Base-by-base conservation (phyloP, 35 echinoderm and acorn worm genomes). In the Apostichopus californicus region DNA sequence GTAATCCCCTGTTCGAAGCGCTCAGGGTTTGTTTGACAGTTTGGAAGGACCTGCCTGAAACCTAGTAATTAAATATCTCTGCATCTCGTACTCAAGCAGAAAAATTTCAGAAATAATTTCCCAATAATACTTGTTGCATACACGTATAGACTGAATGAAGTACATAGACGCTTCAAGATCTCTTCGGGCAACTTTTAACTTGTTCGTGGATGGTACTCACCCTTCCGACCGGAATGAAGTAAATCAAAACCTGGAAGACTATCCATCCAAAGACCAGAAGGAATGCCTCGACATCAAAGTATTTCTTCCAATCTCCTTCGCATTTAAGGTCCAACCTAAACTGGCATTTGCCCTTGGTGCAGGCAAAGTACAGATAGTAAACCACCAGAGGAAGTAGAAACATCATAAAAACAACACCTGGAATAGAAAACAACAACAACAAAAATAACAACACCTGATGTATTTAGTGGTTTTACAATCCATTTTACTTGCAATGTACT, bases 341-440 rank as follows among this genome's bases (percentile, higher is more conserved):
- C 91, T 77, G 22, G 54, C 97, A 98, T 9, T 60, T 71, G 10
- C 80, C 77, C 88, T 94, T 80, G 15, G 21, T 66, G 78, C 97
- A 98, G 77, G 88, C 72, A 87, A 98, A 98, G 93, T 98, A 96
- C 78, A 96, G 73, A 86, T 96, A 96, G 78, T 96, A 96, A 9
- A 95, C 77, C 1, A 91, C 63, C 55, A 96, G 70, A 21, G 94
- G 96, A 15, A 96, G 77, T n/a, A 73, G 52, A n/a, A 98, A 25
- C 54, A 98, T 93, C 75, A 96, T 86, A 13, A 98, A 56, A 70
- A 94, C 85, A 17, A 86, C 77, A 52, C 96, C 96, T 98, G 91
- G 57, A 66, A 83, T 57, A 17, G 57, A 56, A 15, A 77, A 61
- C 58, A 61, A 11, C 8, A 61, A 12, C 58, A 60, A 60, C 11